phyloP scores from a whole-genome alignment of 1,140 invertebrate species.

The Aphelenchoides besseyi region DNA sequence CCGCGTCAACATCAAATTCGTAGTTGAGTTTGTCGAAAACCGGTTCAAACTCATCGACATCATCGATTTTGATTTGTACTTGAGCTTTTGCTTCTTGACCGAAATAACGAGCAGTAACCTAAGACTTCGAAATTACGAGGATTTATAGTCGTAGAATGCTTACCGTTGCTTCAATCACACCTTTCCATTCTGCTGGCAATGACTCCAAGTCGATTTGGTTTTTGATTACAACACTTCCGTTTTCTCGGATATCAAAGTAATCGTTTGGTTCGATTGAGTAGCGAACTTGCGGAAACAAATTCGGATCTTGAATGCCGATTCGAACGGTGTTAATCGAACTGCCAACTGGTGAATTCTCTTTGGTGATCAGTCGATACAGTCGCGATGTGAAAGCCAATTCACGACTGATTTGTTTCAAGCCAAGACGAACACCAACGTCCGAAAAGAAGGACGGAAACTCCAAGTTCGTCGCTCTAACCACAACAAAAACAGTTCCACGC shows the following conservation, averaged over 20 bases:
- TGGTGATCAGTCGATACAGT: constrained; percentile 43
- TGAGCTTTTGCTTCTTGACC: constrained; percentile 24
- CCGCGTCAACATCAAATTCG: constrained; percentile 26
- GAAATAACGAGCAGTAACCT: constrained; percentile 32
- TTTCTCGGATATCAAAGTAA: constrained; percentile 41
- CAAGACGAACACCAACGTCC: constrained; percentile 44
- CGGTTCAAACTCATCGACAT: constrained; percentile 50
- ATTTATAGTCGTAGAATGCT: background rate
- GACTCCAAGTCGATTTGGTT: constrained; percentile 35
- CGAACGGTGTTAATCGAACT: constrained; percentile 32
- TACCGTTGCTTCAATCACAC: constrained; percentile 39
- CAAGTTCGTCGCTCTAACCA: constrained; percentile 54
- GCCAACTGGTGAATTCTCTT: constrained; percentile 38
- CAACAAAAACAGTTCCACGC: constrained; percentile 42
- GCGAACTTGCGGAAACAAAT: constrained; percentile 22
- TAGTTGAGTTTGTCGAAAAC: constrained; percentile 24
- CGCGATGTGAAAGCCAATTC: constrained; percentile 29
- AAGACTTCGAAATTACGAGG: constrained; percentile 21
- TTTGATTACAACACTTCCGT: constrained; percentile 44
- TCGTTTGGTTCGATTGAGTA: constrained; percentile 32
- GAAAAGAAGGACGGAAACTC: constrained; percentile 52
- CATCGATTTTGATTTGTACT: constrained; percentile 41
- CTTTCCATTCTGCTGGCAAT: constrained; percentile 28
- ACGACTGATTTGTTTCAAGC: background rate
- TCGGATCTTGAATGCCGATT: constrained; percentile 22